phyloP scores from a whole-genome alignment of 1,140 invertebrate species.

The Ips nitidus region DNA sequence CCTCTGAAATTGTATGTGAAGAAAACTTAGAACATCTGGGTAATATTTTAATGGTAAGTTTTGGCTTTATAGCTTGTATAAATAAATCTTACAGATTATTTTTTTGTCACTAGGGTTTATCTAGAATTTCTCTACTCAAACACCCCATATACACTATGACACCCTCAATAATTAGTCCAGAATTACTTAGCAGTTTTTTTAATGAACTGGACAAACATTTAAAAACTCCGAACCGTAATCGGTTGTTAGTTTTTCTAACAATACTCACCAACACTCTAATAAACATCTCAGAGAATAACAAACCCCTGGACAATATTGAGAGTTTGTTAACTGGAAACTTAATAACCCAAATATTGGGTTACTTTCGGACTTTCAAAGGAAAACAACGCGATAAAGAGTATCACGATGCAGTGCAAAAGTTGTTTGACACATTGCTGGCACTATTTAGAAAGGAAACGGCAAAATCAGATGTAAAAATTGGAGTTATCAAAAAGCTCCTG shows the following conservation, averaged over 20 bases:
- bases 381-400: conserved; percentile 55
- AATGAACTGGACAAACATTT: conserved; percentile 61
- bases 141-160: conserved; percentile 65
- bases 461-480: conserved; percentile 57
- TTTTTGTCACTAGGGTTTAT: not conserved
- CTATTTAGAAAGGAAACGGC: conserved; percentile 55
- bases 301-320: conserved; percentile 37
- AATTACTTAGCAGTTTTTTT: conserved; percentile 56
- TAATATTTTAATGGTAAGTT: conserved; percentile 63
- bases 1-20: conserved; percentile 57
- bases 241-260: conserved; percentile 56
- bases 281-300: conserved; percentile 36
- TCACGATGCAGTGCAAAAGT: conserved; percentile 52
- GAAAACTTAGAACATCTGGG: conserved; percentile 58
- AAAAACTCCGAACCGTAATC: conserved; percentile 61
- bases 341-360: conserved; percentile 52
- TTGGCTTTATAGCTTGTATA: not conserved
- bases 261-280: conserved; percentile 38
- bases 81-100: conserved; percentile 5
- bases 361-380: conserved; percentile 57
- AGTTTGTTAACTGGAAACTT: conserved; percentile 48
- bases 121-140: conserved; percentile 43
- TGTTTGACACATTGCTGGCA: conserved; percentile 58
- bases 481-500: conserved; percentile 63
- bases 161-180: conserved; percentile 55